Evolutionary conservation across 1,140 invertebrate genomes (phyloP), one percentile per base, ranked within the genome.

Genomic region (Phortica variegata): DNA sequence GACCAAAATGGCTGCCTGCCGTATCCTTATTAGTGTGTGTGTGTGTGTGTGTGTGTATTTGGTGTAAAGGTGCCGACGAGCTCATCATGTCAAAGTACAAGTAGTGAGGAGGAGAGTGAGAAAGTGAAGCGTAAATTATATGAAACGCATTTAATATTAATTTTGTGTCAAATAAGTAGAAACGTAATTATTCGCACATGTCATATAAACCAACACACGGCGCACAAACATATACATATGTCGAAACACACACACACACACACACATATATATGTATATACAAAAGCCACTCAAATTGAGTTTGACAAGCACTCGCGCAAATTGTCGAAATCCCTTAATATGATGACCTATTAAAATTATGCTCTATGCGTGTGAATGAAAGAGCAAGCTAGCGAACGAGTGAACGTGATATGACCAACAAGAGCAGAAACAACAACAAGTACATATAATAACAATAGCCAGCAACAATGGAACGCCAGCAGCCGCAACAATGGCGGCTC

Each of bases 141-240:
- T 39, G 49, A 26, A 45, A 37, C 49, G 41, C 53, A 52, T 47
- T 56, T n/a, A n/a, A 60, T 63, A 66, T 68, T 63, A 66, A 66
- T 66, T 66, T 56, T 66, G 63, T 66, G 63, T 66, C 63, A 66
- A 66, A 63, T 66, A 68, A 63, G 63, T 68, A n/a, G 50, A 66
- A 66, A 68, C 56, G 60, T 60, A 66, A 68, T 66, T 66, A 66
- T 69, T 68, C 60, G 63, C 60, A 66, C 63, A 66, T 68, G 63
- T 63, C 63, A 29, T n/a, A n/a, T n/a, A n/a, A n/a, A n/a, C n/a
- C n/a, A n/a, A n/a, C n/a, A n/a, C n/a, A n/a, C n/a, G n/a, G n/a
- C 12, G 12, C 26, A 12, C 26, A 29, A 6, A 29, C 12, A 29
- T 6, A 29, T 29, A 7, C 12, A 29, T 29, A 29, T 29, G 12